phyloP scores from a whole-genome alignment of 2,113 vertebrate genomes.

The Axis porcinus region DNA sequence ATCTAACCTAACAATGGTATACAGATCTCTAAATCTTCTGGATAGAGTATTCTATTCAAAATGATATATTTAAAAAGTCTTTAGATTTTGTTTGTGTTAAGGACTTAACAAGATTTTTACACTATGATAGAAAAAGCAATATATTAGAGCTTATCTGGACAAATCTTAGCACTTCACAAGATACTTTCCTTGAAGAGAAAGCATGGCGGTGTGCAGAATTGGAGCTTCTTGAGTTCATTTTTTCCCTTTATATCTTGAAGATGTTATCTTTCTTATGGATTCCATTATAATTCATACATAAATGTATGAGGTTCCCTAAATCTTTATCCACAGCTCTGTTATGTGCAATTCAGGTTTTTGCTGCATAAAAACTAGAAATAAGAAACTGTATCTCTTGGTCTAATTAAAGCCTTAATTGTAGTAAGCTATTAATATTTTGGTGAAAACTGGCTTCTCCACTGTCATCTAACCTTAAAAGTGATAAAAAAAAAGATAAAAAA shows the following conservation, averaged over 20 bases:
- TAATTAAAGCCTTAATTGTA: background rate
- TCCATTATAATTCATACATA: conserved; percentile 49
- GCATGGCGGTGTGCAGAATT: background rate
- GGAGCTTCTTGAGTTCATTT: conserved; percentile 13
- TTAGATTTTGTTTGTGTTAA: conserved; percentile 30
- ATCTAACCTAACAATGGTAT: background rate
- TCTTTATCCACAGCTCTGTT: background rate
- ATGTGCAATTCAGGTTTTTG: background rate
- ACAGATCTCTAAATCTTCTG: background rate
- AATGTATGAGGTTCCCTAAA: conserved; percentile 24
- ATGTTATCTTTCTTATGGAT: conserved; percentile 35
- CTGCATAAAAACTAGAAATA: background rate
- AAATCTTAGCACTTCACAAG: conserved; percentile 36
- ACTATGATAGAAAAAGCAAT: conserved; percentile 34
- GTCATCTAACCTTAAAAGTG: background rate
- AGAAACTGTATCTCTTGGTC: background rate
- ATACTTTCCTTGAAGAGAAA: conserved; percentile 43
- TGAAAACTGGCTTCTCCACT: background rate
- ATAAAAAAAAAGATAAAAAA: no score
- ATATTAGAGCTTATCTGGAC: conserved; percentile 55
- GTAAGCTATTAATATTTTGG: background rate
- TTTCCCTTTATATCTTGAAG: conserved; percentile 24
- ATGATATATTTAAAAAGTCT: background rate
- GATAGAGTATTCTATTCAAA: background rate
- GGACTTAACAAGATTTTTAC: conserved; percentile 8